Evolutionary conservation across 1,140 invertebrate species (phyloP).

Genomic region (Calephelis nemesis): DNA sequence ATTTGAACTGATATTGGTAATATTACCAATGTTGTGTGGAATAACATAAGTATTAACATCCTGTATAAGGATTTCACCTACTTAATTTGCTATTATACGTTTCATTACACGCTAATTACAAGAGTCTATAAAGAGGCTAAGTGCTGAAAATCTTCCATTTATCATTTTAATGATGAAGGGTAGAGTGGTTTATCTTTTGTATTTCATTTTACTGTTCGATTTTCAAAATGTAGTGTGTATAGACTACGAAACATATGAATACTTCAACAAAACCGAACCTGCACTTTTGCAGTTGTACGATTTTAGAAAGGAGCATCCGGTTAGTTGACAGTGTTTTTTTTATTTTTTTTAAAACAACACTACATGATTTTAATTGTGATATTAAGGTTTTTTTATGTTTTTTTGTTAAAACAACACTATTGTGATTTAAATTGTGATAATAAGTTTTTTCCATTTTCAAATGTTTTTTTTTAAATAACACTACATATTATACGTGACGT

Average conservation of each 20-base stretch:
- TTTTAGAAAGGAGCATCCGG: conserved; percentile 35
- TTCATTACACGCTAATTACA: background rate
- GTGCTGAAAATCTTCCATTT: background rate
- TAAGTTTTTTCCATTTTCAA: too few relatives aligned
- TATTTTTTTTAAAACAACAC: too few relatives aligned
- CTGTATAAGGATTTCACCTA: conserved; percentile 2
- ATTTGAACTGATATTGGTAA: background rate
- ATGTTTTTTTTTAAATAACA: too few relatives aligned
- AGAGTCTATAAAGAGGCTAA: background rate
- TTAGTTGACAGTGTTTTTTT: conserved; percentile 13
- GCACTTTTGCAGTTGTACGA: conserved; percentile 32
- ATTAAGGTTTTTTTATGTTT: too few relatives aligned
- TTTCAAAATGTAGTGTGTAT: conserved; percentile 4
- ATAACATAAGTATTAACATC: background rate
- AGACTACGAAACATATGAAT: conserved; percentile 34
- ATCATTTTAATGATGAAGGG: background rate
- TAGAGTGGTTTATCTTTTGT: background rate
- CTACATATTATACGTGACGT: too few relatives aligned
- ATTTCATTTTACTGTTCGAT: conserved; percentile 3
- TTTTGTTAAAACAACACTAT: too few relatives aligned
- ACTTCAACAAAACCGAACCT: conserved; percentile 37
- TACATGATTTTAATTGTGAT: too few relatives aligned
- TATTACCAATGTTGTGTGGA: background rate
- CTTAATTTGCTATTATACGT: background rate
- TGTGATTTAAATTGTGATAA: too few relatives aligned